Evolutionary conservation across 2,797 vertebrate genomes (phyloP), one percentile per base, ranked within the genome.

Genomic region (Chloroceryle inda): DNA sequence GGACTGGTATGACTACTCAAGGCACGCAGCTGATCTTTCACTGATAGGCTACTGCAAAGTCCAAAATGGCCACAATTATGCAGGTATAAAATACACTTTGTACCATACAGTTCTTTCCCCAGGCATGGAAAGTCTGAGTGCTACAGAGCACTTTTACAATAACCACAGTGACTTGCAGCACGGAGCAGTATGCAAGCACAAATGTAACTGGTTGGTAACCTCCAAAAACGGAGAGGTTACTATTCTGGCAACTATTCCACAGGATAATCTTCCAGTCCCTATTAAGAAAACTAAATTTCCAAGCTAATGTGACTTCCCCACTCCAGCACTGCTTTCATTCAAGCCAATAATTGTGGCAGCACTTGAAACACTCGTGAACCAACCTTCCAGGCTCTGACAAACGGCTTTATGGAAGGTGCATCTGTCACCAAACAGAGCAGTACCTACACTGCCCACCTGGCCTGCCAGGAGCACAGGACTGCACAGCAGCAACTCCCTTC

Each of bases 111-210:
- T 85, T 68, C 45, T 21, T 12, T 58, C 21, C 26, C 21, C 18
- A 55, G 45, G 20, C 59, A 76, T 27, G 67, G n/a, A 21, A 66
- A 40, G 13, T 27, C 38, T 55, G 26, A 69, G 33, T 35, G 27
- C 50, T 73, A 27, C 17, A 50, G 42, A 55, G 35, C 37, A 33
- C 14, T 5, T 56, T 45, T 18, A 42, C 18, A 22, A 40, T 27
- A 59, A 66, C 21, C 13, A 29, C 31, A 13, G 11, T 23, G 58
- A 58, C 14, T 3, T 20, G 9, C 40, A 68, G 68, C 26, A 55
- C 2, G 7, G 55, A 20, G n/a, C 7, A 38, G 4, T 3, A 10
- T 0, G 8, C 0, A 0, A 7, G 22, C 52, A 81, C n/a, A 29
- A 42, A 37, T 7, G 4, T 27, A 27, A 40, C 53, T n/a, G 31